A percentile compares a stretch with the other conserved stretches of the same genome.
phyloP scores from a whole-genome alignment of 2,888 invertebrate genomes.

The Chironomus riparius region DNA sequence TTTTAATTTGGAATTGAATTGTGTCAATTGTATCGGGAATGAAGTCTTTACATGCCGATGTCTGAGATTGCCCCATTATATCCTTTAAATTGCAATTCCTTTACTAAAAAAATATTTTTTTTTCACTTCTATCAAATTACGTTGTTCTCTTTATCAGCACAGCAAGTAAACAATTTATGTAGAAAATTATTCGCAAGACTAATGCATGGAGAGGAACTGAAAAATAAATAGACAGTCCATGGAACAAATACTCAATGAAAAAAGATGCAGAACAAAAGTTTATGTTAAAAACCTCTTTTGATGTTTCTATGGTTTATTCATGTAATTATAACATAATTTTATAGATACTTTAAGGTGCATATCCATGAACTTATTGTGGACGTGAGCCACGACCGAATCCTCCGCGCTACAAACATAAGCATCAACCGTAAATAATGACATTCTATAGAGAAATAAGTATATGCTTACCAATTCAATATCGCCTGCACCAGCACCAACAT shows the following conservation, averaged over 20 bases:
- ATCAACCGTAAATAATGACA: constrained; percentile 25
- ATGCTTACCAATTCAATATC: constrained; percentile 75
- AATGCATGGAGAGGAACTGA: not conserved
- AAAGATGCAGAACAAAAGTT: not conserved
- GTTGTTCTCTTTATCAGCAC: not conserved
- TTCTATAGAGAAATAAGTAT: not conserved
- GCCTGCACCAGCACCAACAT: constrained; percentile 91
- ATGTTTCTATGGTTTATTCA: not conserved
- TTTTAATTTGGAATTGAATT: constrained; percentile 35
- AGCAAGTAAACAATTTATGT: not conserved
- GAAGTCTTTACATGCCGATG: constrained; percentile 32
- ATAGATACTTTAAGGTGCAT: not conserved
- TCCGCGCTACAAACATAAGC: constrained; percentile 54
- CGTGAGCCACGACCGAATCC: constrained; percentile 67
- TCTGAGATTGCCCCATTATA: constrained; percentile 34
- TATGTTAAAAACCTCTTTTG: not conserved
- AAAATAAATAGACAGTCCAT: not conserved
- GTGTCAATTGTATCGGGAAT: constrained; percentile 33
- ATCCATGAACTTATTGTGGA: constrained; percentile 34
- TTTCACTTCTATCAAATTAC: not conserved
- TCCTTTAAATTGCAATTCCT: not conserved
- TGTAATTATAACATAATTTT: not conserved
- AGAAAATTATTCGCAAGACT: not conserved
- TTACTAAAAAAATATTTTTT: not conserved
- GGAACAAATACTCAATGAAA: not conserved